phyloP scores from a whole-genome alignment of 2,888 invertebrate species.

The Lasioglossum leucozonium region DNA sequence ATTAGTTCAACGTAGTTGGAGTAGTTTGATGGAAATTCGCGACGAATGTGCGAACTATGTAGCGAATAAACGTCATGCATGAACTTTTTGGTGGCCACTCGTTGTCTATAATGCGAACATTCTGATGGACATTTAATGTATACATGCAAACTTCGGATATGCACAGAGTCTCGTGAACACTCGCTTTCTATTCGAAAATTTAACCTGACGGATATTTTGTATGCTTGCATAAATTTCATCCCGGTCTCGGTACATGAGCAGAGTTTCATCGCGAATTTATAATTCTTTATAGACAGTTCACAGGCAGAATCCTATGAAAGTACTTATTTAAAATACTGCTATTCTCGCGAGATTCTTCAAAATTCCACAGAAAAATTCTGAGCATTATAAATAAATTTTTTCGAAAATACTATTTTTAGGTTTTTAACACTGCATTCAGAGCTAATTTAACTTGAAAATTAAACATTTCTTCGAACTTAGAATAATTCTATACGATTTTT shows the following conservation, averaged over 20 bases:
- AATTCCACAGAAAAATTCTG: not conserved
- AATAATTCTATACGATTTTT: no score
- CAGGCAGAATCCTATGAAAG: not conserved
- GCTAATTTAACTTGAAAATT: no score
- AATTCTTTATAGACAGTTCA: not conserved
- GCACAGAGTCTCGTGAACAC: not conserved
- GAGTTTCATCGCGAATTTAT: not conserved
- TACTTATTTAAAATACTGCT: not conserved
- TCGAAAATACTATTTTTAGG: not conserved
- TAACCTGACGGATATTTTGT: not conserved
- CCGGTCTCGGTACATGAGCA: not conserved
- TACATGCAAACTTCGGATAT: not conserved
- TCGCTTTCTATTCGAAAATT: slow-evolving; percentile 6
- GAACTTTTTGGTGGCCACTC: not conserved
- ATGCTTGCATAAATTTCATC: not conserved
- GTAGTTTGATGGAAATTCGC: not conserved
- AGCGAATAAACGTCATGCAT: not conserved
- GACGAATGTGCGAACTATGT: not conserved
- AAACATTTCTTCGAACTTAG: no score
- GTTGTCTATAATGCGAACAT: not conserved
- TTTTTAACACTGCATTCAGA: no score
- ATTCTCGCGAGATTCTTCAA: not conserved
- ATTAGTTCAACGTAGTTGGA: not conserved
- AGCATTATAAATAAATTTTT: not conserved
- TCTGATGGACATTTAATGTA: not conserved